phyloP scores from a whole-genome alignment of 2,888 invertebrate genomes.

The Actias luna region DNA sequence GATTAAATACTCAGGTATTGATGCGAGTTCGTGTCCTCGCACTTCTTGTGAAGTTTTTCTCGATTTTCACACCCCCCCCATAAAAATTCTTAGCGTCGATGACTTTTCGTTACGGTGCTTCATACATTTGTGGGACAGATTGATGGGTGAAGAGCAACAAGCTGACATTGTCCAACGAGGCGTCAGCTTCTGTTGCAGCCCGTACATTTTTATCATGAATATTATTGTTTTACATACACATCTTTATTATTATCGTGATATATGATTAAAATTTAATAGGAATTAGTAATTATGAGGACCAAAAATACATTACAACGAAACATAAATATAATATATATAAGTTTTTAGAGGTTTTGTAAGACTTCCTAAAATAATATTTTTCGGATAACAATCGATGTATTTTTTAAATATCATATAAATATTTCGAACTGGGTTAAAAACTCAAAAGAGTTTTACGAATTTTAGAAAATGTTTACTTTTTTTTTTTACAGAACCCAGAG shows the following conservation, averaged over 20 bases:
- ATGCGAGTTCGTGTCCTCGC: conserved; percentile 36
- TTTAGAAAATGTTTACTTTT: no score
- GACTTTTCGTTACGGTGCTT: conserved; percentile 47
- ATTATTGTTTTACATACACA: not conserved
- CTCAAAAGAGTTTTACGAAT: no score
- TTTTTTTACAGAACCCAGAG: no score
- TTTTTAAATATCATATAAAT: no score
- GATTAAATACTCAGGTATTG: not conserved
- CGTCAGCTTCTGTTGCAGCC: conserved; percentile 74
- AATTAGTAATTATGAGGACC: not conserved
- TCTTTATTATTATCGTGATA: not conserved
- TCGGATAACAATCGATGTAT: no score
- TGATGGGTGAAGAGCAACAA: conserved; percentile 75
- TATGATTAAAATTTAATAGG: not conserved
- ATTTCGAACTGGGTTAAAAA: no score
- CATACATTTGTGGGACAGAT: conserved; percentile 59
- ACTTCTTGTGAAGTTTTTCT: not conserved
- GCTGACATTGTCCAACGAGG: conserved; percentile 66
- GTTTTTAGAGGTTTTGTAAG: no score
- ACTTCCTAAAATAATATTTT: no score
- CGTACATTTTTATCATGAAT: conserved; percentile 46
- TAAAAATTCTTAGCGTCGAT: conserved; percentile 44
- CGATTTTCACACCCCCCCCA: conserved; percentile 46
- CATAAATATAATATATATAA: no score
- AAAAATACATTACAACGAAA: no score